phyloP scores from a whole-genome alignment of 2,113 vertebrate species.

The Pantherophis guttatus region DNA sequence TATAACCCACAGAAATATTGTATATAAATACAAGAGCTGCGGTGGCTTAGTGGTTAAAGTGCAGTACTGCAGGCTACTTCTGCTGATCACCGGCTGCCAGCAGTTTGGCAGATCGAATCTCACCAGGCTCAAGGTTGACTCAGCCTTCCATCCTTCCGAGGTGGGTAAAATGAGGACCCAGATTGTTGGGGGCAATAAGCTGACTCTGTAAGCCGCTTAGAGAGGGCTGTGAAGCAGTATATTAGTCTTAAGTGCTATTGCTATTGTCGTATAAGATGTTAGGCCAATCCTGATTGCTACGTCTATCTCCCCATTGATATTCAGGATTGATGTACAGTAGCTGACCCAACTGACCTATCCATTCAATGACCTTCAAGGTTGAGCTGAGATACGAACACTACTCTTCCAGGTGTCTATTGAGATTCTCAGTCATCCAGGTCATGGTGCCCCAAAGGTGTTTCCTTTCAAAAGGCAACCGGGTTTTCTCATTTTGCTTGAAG shows the following conservation, averaged over 20 bases:
- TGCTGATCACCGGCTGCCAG: too few relatives aligned
- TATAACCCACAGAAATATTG: not conserved
- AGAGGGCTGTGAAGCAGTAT: too few relatives aligned
- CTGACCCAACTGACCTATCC: not conserved
- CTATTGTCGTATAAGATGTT: not conserved
- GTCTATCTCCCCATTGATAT: not conserved
- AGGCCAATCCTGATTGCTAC: not conserved
- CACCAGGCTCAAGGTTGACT: too few relatives aligned
- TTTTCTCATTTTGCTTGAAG: not conserved
- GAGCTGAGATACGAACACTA: not conserved
- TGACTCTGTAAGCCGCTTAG: too few relatives aligned
- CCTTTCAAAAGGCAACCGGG: not conserved
- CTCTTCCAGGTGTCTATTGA: not conserved
- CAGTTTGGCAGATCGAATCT: too few relatives aligned
- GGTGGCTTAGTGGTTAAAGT: too few relatives aligned
- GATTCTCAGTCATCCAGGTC: not conserved
- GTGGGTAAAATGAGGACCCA: too few relatives aligned
- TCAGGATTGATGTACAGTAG: not conserved
- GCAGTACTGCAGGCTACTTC: too few relatives aligned
- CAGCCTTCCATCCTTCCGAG: too few relatives aligned
- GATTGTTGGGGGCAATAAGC: too few relatives aligned
- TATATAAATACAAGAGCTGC: too few relatives aligned
- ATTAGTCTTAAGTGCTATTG: too few relatives aligned
- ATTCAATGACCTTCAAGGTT: not conserved
- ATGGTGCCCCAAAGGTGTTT: not conserved